Evolutionary conservation across 2,113 vertebrate genomes (phyloP).

Genomic region (Macheiramphus alcinus): DNA sequence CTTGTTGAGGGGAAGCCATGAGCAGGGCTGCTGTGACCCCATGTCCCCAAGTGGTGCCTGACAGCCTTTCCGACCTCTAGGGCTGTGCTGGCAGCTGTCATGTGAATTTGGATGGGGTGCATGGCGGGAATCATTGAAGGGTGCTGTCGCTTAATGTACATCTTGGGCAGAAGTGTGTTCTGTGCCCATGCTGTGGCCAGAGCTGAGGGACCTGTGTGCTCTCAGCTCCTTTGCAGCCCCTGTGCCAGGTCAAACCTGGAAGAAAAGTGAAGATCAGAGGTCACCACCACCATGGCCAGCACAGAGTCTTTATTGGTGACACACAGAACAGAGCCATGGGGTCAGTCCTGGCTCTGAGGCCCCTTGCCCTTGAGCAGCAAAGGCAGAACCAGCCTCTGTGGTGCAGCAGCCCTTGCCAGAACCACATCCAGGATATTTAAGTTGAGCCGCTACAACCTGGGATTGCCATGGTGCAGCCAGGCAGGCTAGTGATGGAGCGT

Average conservation of each 20-base stretch:
- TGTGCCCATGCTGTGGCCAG: not conserved
- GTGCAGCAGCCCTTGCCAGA: not conserved
- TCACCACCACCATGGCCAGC: not conserved
- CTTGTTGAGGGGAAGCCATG: not conserved
- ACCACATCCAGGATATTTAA: not conserved
- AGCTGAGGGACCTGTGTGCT: not conserved
- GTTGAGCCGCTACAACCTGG: not conserved
- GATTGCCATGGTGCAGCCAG: not conserved
- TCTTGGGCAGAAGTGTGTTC: not conserved
- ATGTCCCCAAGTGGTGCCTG: accelerated
- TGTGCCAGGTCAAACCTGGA: not conserved
- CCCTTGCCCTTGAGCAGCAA: not conserved
- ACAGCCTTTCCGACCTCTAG: not conserved
- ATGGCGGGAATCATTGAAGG: not conserved
- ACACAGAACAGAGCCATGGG: not conserved
- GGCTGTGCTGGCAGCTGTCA: not conserved
- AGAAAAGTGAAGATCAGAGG: not conserved
- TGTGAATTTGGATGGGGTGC: accelerated
- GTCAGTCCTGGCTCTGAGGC: not conserved
- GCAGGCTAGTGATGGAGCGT: not conserved
- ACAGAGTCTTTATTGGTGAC: not conserved
- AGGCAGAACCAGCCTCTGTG: not conserved
- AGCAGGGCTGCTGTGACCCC: not conserved
- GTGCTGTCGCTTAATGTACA: accelerated
- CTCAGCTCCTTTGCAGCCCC: not conserved